Evolutionary conservation across 2,888 invertebrate genomes (phyloP), one percentile per base, ranked within the genome.

Genomic region (Machimus atricapillus): DNA sequence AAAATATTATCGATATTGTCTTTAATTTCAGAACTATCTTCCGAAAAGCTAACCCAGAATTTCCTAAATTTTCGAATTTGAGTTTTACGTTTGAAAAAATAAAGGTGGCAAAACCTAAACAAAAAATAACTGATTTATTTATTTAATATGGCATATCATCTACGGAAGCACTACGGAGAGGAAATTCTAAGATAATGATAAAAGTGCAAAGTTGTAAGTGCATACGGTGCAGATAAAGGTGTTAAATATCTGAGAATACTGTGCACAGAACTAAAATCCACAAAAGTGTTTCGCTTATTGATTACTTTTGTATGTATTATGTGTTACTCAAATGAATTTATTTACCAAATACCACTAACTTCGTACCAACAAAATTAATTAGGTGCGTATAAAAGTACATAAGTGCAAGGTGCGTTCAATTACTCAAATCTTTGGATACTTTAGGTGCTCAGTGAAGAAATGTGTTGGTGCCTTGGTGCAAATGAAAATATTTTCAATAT

Each of bases 381-480:
- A 82, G 58, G 85, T 85, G 74, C 74, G 43, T 31, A 37, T 37
- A 82, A 16, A 82, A 23, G 56, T 34, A 82, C 16, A 82, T 40
- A 85, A 46, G 46, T 85, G 40, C 74, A 31, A 40, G 66, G 82
- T 83, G 82, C 82, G 56, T 12, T 83, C 34, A 66, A 83, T 37
- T 83, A 66, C 58, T 34, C 58, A 83, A 78, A 82, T 82, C 37
- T 31, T 82, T 66, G 82, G 37, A 82, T 82, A 82, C 66, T 76
- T 85, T 85, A 86, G 78, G 86, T 86, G 86, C 86, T 74, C 86
- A 77, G 76, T 74, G 81, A 43, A 86, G 81, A 81, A n/a, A 73
- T 66, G 81, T 79, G 52, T 79, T 73, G 73, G 66, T 78, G 79
- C 78, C 79, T 86, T 86, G 79, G 86, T 86, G 86, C 86, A 86